Conservation (phyloP, 64 coral and sea anemone genomes). For the Pocillopora damicornis region DNA sequence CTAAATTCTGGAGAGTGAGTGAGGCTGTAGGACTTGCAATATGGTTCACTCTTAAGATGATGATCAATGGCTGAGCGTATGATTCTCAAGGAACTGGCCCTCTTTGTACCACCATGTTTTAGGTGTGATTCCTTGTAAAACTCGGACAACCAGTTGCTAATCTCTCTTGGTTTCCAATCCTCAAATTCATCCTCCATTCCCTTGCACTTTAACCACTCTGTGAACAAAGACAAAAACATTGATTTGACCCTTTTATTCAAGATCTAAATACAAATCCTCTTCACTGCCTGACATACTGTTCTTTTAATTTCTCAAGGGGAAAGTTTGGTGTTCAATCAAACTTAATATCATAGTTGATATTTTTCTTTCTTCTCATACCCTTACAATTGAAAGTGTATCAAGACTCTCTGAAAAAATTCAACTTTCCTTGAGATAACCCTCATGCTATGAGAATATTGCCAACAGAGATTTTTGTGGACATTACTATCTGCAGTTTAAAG, state of each 20-base stretch:
- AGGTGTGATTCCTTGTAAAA: constrained; percentile 50
- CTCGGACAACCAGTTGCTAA: constrained; percentile 43
- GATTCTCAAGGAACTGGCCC: constrained; percentile 48
- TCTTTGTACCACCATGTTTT: constrained; percentile 51
- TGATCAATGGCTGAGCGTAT: constrained; percentile 58
- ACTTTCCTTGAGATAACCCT: too few species aligned
- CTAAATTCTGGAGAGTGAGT: constrained; percentile 29
- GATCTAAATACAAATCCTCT: too few species aligned
- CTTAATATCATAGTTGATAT: too few species aligned
- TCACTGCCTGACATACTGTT: too few species aligned
- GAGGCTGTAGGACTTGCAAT: constrained; percentile 42
- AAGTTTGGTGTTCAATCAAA: too few species aligned
- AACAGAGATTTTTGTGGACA: too few species aligned
- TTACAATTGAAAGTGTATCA: too few species aligned
- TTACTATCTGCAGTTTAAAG: too few species aligned
- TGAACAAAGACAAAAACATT: background rate
- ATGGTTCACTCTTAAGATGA: constrained; percentile 38
- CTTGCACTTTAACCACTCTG: constrained; percentile 52
- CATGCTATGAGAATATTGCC: too few species aligned
- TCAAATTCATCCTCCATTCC: constrained; percentile 39
- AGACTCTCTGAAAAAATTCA: too few species aligned
- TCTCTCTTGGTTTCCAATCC: constrained; percentile 27
- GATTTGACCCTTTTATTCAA: background rate
- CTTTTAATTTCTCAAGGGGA: too few species aligned
- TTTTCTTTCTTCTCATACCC: too few species aligned